Base-by-base conservation (phyloP, 1,140 invertebrate species). In the Oncopodura yosiiana region DNA sequence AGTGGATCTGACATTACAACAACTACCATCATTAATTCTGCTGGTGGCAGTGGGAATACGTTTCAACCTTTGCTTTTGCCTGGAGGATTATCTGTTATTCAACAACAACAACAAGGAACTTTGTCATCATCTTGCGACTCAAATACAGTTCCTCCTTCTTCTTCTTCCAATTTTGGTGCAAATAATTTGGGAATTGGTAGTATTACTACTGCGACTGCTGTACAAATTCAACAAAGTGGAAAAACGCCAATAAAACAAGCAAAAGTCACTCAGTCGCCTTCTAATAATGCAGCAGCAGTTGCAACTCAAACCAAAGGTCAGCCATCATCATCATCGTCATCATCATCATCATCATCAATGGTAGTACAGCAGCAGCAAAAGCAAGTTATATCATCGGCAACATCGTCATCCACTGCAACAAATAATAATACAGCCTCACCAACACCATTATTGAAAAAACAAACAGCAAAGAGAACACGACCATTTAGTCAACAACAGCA, bases 381-480 rank as follows among this genome's bases (percentile, higher is more conserved):
- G 73, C 30, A 62, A 67, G 2, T 65, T 69, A 55, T 70, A 72
- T 60, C 73, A 70, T 29, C 68, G 73, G 52, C 66, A 75, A 16
- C 72, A 73, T 60, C 73, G 73, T 11, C 71, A 73, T 56, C 69
- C 69, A 48, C 66, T 65, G 63, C 65, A 70, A 61, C 68, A 69
- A 19, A 34, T 34, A 34, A 9, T 34, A 8, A 34, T n/a, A 34
- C 6, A 9, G 30, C 30, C 30, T 34, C 49, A 44, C n/a, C n/a
- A n/a, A n/a, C n/a, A 49, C 42, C 48, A 24, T 39, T 39, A 27
- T 23, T 45, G 23, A 63, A 61, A 49, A 65, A 63, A 43, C 51
- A 54, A 27, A 38, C 43, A 41, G 56, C 59, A 18, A 64, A 64
- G 27, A 32, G 62, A 51, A 53, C 56, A 8, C 29, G 62, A 30